Base-by-base conservation (phyloP, 2,797 vertebrate species). In the Petrocephalus schoutedeni region DNA sequence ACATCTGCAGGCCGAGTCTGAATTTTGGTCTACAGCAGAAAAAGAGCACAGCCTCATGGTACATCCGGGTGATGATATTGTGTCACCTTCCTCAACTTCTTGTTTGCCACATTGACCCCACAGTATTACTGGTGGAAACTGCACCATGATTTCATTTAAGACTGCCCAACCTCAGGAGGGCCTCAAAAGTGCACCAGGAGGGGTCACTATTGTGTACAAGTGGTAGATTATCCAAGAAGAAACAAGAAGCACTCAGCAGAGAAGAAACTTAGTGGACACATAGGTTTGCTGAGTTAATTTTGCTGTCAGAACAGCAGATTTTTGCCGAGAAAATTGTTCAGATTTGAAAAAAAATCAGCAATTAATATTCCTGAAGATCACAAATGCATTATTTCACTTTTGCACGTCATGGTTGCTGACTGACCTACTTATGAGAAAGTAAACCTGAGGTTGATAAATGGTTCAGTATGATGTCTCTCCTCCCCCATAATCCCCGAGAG, bases 1-100 rank as follows among this genome's bases (percentile, higher is more conserved):
- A 2, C 85, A 59, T 45, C 10, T 53, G 80, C 83, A 90, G 32
- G 23, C 53, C 91, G 91, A 92, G 91, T 88, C 90, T 88, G 85
- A 19, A 85, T 53, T 49, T 88, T 89, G 85, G 89, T 89, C 89
- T 90, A 89, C 56, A 87, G 85, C 9, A 86, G 57, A 64, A 45
- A 56, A 45, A 56, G 86, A 23, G n/a, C 28, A 28, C 54, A 88
- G 9, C 87, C 86, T 87, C 89, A 71, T 87, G 61, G 6, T 0
- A 14, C 74, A 64, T 87, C 87, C 86, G 71, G 1, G 36, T 86
- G 45, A 88, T 88, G 80, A 2, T 6, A 49, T 89, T 77, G 83
- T 54, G 49, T 85, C 21, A 16, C 32, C 32, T n/a, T 80, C 41
- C 16, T n/a, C 74, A 80, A 3, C 28, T 14, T 16, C 32, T 36